A percentile compares a stretch with the other conserved stretches of the same genome.
phyloP scores from a whole-genome alignment of 1,140 invertebrate genomes.

The Palaemon carinicauda region DNA sequence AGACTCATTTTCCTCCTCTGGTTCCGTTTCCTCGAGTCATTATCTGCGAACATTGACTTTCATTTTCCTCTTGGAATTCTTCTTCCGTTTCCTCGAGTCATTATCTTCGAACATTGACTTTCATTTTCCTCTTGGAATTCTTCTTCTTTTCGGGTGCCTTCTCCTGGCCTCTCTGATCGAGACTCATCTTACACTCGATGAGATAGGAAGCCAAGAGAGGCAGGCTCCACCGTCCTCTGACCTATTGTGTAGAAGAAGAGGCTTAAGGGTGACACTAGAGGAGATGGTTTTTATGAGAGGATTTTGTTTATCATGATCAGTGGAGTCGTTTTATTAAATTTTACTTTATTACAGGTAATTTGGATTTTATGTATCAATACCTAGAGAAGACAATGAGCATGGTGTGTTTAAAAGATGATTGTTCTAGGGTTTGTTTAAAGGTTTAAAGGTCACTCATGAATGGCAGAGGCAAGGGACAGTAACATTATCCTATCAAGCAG shows the following conservation, averaged over 20 bases:
- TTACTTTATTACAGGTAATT: no score
- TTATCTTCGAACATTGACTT: conserved; percentile 25
- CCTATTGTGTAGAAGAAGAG: conserved; percentile 6
- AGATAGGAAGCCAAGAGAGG: conserved; percentile 63
- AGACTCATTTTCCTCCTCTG: no score
- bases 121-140: conserved; percentile 10
- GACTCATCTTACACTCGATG: conserved; percentile 63
- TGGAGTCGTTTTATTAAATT: no score
- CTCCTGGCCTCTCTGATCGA: not conserved
- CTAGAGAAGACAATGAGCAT: no score
- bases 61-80: conserved; percentile 9
- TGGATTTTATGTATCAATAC: no score
- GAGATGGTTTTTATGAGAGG: no score
- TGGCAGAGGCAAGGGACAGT: no score
- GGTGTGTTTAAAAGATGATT: no score
- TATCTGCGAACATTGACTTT: conserved; percentile 28
- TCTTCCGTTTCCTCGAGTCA: not conserved
- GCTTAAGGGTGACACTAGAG: not conserved
- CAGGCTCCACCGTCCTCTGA: conserved; percentile 62
- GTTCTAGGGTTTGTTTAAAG: no score
- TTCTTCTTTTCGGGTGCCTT: conserved; percentile 38
- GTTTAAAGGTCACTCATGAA: no score
- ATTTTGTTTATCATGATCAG: no score
- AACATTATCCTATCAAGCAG: no score
- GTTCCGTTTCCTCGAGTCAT: not conserved